A percentile compares a stretch with the other conserved stretches of the same genome.
phyloP scores from a whole-genome alignment of 2,888 invertebrate species.

The Osmoderma eremita region DNA sequence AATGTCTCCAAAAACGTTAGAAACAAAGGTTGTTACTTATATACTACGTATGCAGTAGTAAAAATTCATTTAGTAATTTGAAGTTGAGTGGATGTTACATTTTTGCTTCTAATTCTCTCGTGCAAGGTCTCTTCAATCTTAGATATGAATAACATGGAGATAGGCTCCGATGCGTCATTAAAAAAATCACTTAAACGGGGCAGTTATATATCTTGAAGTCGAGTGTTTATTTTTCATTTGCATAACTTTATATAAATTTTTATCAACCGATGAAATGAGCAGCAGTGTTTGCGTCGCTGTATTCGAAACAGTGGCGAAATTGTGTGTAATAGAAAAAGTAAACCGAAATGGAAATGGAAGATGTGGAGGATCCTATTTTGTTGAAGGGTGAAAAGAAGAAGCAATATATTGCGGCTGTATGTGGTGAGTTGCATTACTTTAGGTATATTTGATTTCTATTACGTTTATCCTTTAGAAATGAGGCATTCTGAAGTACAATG shows the following conservation, averaged over 20 bases:
- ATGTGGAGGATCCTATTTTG: slow-evolving; percentile 36
- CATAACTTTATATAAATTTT: slow-evolving; percentile 31
- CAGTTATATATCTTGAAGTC: not conserved
- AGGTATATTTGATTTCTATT: not conserved
- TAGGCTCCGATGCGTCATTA: not conserved
- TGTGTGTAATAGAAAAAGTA: not conserved
- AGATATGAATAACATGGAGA: not conserved
- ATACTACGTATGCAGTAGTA: too few species aligned
- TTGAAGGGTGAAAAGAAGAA: slow-evolving; percentile 41
- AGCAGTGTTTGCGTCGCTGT: not conserved
- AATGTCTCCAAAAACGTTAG: too few species aligned
- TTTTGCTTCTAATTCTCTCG: not conserved
- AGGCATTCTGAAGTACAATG: too few species aligned
- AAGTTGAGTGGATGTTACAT: not conserved
- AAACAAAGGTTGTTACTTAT: too few species aligned
- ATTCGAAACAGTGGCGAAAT: not conserved
- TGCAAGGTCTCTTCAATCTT: not conserved
- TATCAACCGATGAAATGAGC: slow-evolving; percentile 18
- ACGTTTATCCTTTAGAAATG: too few species aligned
- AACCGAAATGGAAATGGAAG: slow-evolving; percentile 14
- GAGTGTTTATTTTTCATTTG: slow-evolving; percentile 12
- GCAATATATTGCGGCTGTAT: slow-evolving; percentile 46
- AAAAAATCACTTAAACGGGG: not conserved
- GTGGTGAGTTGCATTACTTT: slow-evolving; percentile 42
- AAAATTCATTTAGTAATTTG: too few species aligned